A percentile compares a stretch with the other conserved stretches of the same genome.
These are phyloP conservation scores for Megalops atlanticus DNA, from an alignment of 2,113 vertebrate species.

Conservation along the genomic window DNA sequence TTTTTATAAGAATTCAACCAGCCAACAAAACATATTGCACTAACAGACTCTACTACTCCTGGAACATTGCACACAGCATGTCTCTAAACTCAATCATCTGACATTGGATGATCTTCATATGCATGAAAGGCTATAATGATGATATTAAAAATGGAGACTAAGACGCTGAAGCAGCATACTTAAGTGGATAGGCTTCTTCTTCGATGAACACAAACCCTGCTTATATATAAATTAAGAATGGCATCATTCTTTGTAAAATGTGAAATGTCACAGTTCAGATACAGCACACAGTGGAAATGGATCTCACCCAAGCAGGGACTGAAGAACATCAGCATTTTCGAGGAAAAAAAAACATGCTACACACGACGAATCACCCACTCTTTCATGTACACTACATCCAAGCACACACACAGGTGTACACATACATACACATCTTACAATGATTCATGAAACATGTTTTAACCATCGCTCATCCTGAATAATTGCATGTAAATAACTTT, in stretches of 20 bases:
- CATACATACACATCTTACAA: background rate
- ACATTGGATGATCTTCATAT: background rate
- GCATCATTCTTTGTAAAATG: background rate
- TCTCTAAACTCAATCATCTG: background rate
- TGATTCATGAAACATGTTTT: too few relatives aligned
- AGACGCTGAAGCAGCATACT: background rate
- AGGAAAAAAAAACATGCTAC: too few relatives aligned
- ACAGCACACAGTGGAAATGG: too few relatives aligned
- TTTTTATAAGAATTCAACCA: background rate
- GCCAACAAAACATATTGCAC: background rate
- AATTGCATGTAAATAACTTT: background rate
- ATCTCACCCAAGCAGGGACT: too few relatives aligned
- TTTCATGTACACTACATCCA: too few relatives aligned
- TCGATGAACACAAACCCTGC: background rate
- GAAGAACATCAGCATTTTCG: constrained; percentile 6
- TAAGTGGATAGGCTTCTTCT: background rate
- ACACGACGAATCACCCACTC: too few relatives aligned
- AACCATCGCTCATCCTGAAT: background rate
- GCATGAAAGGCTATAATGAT: background rate
- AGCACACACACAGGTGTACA: background rate
- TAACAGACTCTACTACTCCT: background rate
- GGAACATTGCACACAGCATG: background rate
- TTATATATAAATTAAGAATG: background rate
- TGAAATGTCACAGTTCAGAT: too few relatives aligned
- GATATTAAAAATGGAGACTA: background rate